A percentile compares a stretch with the other conserved stretches of the same genome.
These are phyloP conservation scores for Eulemur rufifrons DNA, from an alignment of 2,113 vertebrate genomes.

Conservation along the genomic window DNA sequence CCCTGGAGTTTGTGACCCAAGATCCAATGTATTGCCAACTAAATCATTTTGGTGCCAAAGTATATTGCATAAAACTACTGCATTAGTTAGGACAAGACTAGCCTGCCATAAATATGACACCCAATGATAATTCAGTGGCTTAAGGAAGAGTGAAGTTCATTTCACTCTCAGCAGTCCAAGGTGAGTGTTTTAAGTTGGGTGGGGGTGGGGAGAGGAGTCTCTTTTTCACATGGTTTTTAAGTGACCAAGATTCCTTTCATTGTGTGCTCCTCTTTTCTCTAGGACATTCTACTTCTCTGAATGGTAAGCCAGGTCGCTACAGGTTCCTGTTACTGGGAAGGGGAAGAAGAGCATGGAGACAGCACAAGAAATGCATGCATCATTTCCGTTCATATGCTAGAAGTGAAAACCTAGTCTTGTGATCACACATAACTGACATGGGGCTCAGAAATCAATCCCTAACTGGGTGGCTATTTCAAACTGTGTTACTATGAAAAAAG, in stretches of 20 bases:
- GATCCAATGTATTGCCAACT: background rate
- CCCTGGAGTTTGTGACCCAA: conserved; percentile 10
- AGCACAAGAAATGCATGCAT: background rate
- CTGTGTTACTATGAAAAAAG: background rate
- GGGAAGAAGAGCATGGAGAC: background rate
- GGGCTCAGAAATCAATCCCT: background rate
- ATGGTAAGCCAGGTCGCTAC: background rate
- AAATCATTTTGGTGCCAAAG: background rate
- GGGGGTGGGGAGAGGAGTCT: too few relatives aligned
- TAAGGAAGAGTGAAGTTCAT: background rate
- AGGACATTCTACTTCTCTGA: background rate
- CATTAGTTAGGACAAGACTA: background rate
- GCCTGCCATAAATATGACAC: background rate
- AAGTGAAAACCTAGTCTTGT: background rate
- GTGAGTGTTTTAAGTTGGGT: background rate
- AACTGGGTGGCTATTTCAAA: background rate
- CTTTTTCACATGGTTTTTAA: background rate
- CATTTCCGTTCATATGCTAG: background rate
- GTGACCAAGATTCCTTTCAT: background rate
- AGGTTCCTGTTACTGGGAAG: background rate
- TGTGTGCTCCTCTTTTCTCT: background rate
- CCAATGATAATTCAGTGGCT: background rate
- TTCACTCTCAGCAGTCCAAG: background rate
- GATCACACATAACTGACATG: background rate
- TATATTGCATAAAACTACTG: background rate